Percentiles rank a stretch among this genome's conserved stretches.
phyloP scores from a whole-genome alignment of 1,140 invertebrate species.

The Pseudomyrmex dendroicus region DNA sequence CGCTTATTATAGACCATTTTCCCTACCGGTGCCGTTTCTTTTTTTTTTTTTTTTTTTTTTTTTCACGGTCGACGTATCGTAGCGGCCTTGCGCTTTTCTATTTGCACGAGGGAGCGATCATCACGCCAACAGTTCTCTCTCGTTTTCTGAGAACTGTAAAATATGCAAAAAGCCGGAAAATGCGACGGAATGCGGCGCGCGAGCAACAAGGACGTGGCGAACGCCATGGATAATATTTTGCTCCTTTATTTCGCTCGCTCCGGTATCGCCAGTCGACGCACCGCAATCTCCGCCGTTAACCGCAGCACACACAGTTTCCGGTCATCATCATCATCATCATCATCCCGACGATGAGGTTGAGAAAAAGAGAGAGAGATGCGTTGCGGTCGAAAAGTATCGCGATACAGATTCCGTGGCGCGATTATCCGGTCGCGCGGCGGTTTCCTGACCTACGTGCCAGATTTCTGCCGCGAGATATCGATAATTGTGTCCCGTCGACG shows the following conservation, averaged over 20 bases:
- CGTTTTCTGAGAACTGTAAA: neutral
- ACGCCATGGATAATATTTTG: neutral
- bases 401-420: conserved; percentile 11
- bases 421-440: neutral
- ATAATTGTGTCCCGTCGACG: neutral
- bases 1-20: conserved; percentile 4
- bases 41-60: neutral
- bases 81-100: conserved; percentile 35
- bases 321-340: neutral
- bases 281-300: conserved; percentile 52
- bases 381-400: neutral
- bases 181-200: neutral
- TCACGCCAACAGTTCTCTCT: neutral
- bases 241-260: neutral
- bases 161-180: conserved; percentile 31
- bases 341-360: conserved; percentile 7
- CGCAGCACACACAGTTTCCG: conserved; percentile 31
- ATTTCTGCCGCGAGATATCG: neutral
- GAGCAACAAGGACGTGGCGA: neutral
- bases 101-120: conserved; percentile 10
- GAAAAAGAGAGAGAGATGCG: neutral
- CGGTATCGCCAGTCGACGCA: conserved; percentile 33
- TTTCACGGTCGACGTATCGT: conserved; percentile 10
- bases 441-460: conserved; percentile 22
- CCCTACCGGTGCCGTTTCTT: neutral